A percentile compares a stretch with the other conserved stretches of the same genome.
Evolutionary conservation across 1,140 invertebrate genomes (phyloP).

Genomic region (Probaryconus sp.): DNA sequence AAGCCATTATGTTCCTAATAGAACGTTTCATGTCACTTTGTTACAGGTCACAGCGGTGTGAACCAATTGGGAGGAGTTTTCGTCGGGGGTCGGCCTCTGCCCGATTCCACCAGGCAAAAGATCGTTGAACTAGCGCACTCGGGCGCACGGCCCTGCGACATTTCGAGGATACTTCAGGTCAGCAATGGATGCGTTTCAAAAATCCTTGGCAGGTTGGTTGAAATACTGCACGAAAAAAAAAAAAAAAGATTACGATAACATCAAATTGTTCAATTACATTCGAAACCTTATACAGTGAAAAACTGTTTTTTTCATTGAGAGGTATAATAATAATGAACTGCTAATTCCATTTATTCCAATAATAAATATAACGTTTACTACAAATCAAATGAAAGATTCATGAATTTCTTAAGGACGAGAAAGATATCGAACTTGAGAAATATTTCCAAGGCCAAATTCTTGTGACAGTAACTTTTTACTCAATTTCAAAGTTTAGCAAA

Average conservation of each 20-base stretch:
- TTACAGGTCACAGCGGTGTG: slow-evolving; percentile 94
- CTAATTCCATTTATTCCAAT: too few relatives aligned
- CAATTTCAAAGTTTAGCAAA: too few relatives aligned
- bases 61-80: slow-evolving; percentile 99
- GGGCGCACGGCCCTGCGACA: slow-evolving; percentile 98
- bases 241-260: too few relatives aligned
- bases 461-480: too few relatives aligned
- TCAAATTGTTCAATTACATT: not conserved
- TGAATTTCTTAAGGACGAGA: too few relatives aligned
- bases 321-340: slow-evolving; percentile 22
- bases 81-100: slow-evolving; percentile 97
- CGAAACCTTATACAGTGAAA: not conserved
- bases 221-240: slow-evolving; percentile 63
- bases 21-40: slow-evolving; percentile 27
- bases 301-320: too few relatives aligned
- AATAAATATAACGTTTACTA: too few relatives aligned
- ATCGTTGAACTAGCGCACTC: slow-evolving; percentile 97
- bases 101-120: slow-evolving; percentile 95
- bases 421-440: too few relatives aligned
- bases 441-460: too few relatives aligned
- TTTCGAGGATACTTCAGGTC: slow-evolving; percentile 96
- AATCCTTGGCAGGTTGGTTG: slow-evolving; percentile 92
- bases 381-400: too few relatives aligned
- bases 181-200: slow-evolving; percentile 98
- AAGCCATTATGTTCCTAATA: slow-evolving; percentile 29